A percentile compares a stretch with the other conserved stretches of the same genome.
phyloP scores from a whole-genome alignment of 2,797 vertebrate species.

The Pipistrellus kuhlii region DNA sequence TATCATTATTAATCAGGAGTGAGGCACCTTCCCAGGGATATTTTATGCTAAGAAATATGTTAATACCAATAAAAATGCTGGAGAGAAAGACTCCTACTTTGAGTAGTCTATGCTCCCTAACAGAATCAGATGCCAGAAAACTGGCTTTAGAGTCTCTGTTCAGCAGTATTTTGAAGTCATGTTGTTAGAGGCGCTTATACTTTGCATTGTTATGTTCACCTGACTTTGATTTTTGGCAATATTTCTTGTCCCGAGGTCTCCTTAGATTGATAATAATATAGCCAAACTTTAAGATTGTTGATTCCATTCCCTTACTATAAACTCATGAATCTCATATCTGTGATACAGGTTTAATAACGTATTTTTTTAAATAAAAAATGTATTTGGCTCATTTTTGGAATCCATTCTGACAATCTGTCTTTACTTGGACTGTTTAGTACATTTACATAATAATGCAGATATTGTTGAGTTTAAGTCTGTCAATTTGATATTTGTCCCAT shows the following conservation, averaged over 20 bases:
- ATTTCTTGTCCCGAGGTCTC: not conserved
- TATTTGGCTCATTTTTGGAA: not conserved
- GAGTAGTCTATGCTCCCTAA: not conserved
- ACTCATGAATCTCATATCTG: not conserved
- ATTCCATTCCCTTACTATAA: not conserved
- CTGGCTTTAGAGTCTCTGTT: not conserved
- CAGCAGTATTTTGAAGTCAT: not conserved
- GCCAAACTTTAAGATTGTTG: not conserved
- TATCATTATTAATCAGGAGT: not conserved
- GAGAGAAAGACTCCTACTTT: not conserved
- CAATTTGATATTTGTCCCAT: not conserved
- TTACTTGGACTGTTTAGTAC: not conserved
- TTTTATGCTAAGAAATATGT: not conserved
- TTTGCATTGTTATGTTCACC: not conserved
- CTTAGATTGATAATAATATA: not conserved
- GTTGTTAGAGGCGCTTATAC: not conserved
- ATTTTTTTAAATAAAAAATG: not conserved
- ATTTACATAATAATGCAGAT: conserved; percentile 10
- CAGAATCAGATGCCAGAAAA: not conserved
- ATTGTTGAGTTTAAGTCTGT: not conserved
- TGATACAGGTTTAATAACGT: not conserved
- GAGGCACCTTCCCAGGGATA: not conserved
- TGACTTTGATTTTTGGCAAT: not conserved
- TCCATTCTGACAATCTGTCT: not conserved
- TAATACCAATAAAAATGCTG: not conserved